A percentile compares a stretch with the other conserved stretches of the same genome.
These are phyloP conservation scores for Blera fallax DNA, from an alignment of 2,888 invertebrate genomes.

Conservation along the genomic window DNA sequence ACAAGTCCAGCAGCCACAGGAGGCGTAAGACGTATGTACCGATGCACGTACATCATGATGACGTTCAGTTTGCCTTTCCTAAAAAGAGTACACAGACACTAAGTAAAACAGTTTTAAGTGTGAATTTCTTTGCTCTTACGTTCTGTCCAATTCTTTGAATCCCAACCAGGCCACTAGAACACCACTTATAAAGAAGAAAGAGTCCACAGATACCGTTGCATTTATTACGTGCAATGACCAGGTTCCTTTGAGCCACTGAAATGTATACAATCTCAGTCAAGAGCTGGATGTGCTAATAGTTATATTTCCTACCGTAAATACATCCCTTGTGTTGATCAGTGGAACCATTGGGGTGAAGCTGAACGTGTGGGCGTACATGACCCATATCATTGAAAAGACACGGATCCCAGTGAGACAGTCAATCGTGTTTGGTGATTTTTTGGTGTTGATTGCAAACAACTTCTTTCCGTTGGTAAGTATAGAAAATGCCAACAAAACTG, in stretches of 20 bases:
- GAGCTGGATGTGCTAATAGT: not conserved
- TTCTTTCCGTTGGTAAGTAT: constrained; percentile 34
- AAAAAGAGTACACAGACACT: not conserved
- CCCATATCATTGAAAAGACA: constrained; percentile 43
- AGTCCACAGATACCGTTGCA: constrained; percentile 83
- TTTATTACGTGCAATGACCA: constrained; percentile 74
- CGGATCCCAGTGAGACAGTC: constrained; percentile 43
- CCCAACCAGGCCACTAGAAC: constrained; percentile 80
- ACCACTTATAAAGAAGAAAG: constrained; percentile 84
- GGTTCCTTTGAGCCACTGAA: constrained; percentile 56
- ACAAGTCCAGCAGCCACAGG: constrained; percentile 82
- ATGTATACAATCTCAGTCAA: not conserved
- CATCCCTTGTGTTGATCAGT: not conserved
- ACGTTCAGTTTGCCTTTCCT: constrained; percentile 76
- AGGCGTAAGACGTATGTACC: constrained; percentile 82
- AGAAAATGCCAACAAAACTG: constrained; percentile 35
- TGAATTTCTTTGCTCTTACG: not conserved
- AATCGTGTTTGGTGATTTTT: constrained; percentile 16
- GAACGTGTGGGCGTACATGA: constrained; percentile 32
- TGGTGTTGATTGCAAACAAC: constrained; percentile 38
- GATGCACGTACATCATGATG: constrained; percentile 77
- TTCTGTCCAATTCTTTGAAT: constrained; percentile 69
- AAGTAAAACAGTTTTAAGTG: not conserved
- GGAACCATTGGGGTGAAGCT: constrained; percentile 7
- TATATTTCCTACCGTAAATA: not conserved